Conservation (phyloP, 2,888 invertebrate genomes). For the Drosophila rubida region DNA sequence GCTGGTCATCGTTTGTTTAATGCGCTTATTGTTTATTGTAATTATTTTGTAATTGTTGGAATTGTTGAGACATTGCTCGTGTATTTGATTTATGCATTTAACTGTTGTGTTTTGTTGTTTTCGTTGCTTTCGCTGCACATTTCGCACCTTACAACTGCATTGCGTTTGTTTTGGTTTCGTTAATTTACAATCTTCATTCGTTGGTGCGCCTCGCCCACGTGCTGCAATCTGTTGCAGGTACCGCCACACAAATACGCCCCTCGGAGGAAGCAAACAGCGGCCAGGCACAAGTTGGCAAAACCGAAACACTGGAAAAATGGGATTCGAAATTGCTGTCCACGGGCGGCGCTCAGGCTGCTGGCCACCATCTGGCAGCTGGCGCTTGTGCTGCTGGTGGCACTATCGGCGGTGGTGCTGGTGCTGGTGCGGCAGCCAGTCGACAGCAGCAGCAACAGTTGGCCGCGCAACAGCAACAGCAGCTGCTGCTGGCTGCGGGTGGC, state of each 20-base stretch:
- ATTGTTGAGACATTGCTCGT: slow-evolving; percentile 25
- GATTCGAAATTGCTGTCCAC: slow-evolving; percentile 56
- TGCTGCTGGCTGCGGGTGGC: slow-evolving; percentile 41
- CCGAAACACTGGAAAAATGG: slow-evolving; percentile 54
- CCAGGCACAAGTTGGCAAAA: slow-evolving; percentile 42
- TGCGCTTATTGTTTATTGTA: slow-evolving; percentile 26
- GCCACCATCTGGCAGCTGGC: slow-evolving; percentile 46
- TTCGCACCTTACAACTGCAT: slow-evolving; percentile 5
- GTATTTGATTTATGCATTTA: slow-evolving; percentile 32
- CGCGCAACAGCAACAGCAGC: slow-evolving; percentile 41
- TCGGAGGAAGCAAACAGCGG: slow-evolving; percentile 76
- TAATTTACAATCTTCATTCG: slow-evolving; percentile 3
- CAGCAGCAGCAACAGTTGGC: slow-evolving; percentile 51
- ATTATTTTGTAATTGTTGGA: slow-evolving; percentile 25
- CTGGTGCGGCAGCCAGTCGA: slow-evolving; percentile 1
- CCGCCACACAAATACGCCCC: slow-evolving; percentile 82
- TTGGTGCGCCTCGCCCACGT: slow-evolving; percentile 39
- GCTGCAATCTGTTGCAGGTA: slow-evolving; percentile 76
- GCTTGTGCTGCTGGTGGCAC: slow-evolving; percentile 42
- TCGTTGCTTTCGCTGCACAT: slow-evolving; percentile 59
- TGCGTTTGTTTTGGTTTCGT: slow-evolving; percentile 8
- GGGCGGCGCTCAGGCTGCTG: slow-evolving; percentile 41
- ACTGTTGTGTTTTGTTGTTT: slow-evolving; percentile 63
- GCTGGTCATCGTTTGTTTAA: slow-evolving; percentile 13
- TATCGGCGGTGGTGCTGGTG: slow-evolving; percentile 19